Conservation (phyloP, 2,113 vertebrate species). For the Neodon shergylaensis region DNA sequence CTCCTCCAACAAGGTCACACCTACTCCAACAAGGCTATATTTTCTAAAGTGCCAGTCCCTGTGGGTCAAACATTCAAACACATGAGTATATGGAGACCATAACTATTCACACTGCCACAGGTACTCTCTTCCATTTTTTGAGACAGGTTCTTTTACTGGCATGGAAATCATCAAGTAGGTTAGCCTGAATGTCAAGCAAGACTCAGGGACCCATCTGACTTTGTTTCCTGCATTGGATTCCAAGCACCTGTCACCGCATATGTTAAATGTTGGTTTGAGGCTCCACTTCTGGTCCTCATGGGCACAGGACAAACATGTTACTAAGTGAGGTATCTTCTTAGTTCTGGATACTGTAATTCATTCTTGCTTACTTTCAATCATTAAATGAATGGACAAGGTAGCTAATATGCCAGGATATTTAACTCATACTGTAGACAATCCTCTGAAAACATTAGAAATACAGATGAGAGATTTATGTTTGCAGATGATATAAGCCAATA, state of each 20-base stretch:
- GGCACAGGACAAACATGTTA: neutral
- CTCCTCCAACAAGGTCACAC: no score
- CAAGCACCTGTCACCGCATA: neutral
- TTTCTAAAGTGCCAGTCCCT: no score
- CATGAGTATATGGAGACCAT: no score
- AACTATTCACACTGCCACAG: neutral
- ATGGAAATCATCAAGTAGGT: neutral
- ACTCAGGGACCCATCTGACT: neutral
- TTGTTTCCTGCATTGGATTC: neutral
- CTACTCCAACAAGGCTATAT: no score
- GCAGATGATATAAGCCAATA: neutral
- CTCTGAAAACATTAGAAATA: neutral
- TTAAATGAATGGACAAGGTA: neutral
- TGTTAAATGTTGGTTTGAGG: neutral
- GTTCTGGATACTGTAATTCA: neutral
- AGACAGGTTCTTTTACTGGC: neutral
- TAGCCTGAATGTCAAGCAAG: neutral
- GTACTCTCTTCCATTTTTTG: neutral
- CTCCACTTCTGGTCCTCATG: no score
- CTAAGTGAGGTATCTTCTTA: neutral
- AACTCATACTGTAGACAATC: neutral
- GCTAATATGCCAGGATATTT: neutral
- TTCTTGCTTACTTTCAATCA: neutral
- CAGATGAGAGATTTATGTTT: slow-evolving; percentile 4
- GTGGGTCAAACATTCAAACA: no score